These are phyloP conservation scores for Eurois occulta DNA, from an alignment of 2,888 invertebrate genomes.

Conservation along the genomic window DNA sequence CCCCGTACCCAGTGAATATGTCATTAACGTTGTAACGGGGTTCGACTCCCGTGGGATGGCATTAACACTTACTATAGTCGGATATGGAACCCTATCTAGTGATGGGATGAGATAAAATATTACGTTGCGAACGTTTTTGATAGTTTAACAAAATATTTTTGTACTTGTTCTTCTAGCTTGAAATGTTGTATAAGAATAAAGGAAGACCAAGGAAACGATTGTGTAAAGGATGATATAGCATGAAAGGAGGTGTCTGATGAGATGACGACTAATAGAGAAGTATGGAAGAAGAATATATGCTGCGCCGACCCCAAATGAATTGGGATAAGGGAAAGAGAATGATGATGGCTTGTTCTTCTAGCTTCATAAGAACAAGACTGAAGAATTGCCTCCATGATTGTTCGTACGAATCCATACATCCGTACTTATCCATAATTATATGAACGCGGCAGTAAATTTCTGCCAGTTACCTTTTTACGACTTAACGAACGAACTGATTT, in stretches of 20 bases:
- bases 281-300: too few relatives aligned
- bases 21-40: constrained; percentile 68
- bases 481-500: neutral
- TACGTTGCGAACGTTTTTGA: constrained; percentile 5
- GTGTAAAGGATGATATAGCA: too few relatives aligned
- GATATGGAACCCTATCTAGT: constrained; percentile 42
- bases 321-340: too few relatives aligned
- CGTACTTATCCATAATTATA: neutral
- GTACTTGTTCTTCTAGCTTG: too few relatives aligned
- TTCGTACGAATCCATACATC: neutral
- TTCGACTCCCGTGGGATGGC: constrained; percentile 68
- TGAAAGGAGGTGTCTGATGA: too few relatives aligned
- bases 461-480: neutral
- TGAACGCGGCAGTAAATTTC: neutral
- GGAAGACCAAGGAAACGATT: too few relatives aligned
- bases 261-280: too few relatives aligned
- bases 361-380: neutral
- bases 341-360: too few relatives aligned
- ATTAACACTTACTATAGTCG: constrained; percentile 67
- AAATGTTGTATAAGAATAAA: too few relatives aligned
- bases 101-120: constrained; percentile 10
- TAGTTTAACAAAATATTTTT: neutral
- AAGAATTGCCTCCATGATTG: neutral
- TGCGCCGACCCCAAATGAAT: too few relatives aligned
- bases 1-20: constrained; percentile 67